Evolutionary conservation across 2,888 invertebrate genomes (phyloP), one percentile per base, ranked within the genome.

Genomic region (Petrolisthes manimaculis): DNA sequence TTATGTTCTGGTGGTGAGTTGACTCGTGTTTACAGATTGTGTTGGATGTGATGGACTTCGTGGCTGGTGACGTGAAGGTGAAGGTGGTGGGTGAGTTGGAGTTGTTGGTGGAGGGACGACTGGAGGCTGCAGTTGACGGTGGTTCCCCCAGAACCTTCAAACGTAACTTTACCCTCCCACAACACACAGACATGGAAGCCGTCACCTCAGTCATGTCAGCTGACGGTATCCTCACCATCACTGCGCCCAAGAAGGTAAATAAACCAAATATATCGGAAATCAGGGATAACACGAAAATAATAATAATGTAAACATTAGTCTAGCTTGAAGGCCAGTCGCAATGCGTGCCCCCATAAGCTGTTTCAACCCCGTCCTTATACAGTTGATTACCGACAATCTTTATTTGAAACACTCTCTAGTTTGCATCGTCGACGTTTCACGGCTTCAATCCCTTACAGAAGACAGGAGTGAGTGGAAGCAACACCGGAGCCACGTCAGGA

Each of bases 201-300:
- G 75, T 89, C 61, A 81, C 89, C 53, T 90, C 90, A n/a, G 89
- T 89, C 53, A 82, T 90, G 74, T 90, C 90, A 6, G 53, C 82
- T 4, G 90, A 90, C 37, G 90, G 89, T 53, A 89, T 90, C 37
- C 86, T 90, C 9, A 90, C 90, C 51, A 89, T 90, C 84, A 88
- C 84, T 0, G 90, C 88, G 12, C 90, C 90, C 0, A 86, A 89
- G 53, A 84, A 75, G 82, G 88, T 87, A 61, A 88, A 77, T 83
- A 37, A 37, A 37, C 37, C 37, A 37, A 37, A 37, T 37, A 37
- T 37, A 37, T 9, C 61, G 67, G n/a, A 67, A 37, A 37, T 37
- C 37, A 37, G 37, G 37, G 37, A 37, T 37, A 37, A 1, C 37
- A 37, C 37, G 37, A 37, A 37, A 37, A 37, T 37, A 37, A 2